phyloP scores from a whole-genome alignment of 2,888 invertebrate species.

The Laothoe populi region DNA sequence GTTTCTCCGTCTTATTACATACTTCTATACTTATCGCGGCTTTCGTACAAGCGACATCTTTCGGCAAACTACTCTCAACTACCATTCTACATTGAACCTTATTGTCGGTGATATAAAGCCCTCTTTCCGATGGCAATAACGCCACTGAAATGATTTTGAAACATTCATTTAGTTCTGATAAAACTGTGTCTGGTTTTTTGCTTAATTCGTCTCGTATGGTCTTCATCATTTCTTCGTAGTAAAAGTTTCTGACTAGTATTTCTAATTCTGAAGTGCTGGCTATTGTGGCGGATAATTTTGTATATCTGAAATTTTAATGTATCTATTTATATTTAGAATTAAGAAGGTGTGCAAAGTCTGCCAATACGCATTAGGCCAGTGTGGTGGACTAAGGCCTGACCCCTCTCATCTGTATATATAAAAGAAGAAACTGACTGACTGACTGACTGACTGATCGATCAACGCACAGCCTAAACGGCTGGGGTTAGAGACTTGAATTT shows the following conservation, averaged over 20 bases:
- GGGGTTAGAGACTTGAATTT: no score
- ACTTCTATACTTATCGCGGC: conserved; percentile 87
- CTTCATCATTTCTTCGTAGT: conserved; percentile 93
- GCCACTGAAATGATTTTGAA: conserved; percentile 83
- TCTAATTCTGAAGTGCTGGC: conserved; percentile 91
- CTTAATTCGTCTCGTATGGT: conserved; percentile 82
- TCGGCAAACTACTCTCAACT: conserved; percentile 82
- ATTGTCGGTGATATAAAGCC: conserved; percentile 75
- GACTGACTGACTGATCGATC: no score
- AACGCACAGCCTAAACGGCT: no score
- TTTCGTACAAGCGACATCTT: conserved; percentile 86
- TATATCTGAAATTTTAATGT: conserved; percentile 87
- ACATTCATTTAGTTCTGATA: conserved; percentile 83
- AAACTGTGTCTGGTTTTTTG: conserved; percentile 72
- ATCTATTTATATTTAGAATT: conserved; percentile 1
- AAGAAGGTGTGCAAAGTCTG: no score
- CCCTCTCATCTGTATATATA: no score
- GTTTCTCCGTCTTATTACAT: conserved; percentile 67
- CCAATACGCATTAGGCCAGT: no score
- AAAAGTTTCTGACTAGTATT: conserved; percentile 89
- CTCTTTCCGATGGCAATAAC: conserved; percentile 83
- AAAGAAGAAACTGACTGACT: no score
- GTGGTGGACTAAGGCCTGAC: no score
- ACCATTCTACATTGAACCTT: conserved; percentile 70
- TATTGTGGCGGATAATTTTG: conserved; percentile 91